Base-by-base conservation (phyloP, 1,140 invertebrate genomes). In the Ephestia elutella region DNA sequence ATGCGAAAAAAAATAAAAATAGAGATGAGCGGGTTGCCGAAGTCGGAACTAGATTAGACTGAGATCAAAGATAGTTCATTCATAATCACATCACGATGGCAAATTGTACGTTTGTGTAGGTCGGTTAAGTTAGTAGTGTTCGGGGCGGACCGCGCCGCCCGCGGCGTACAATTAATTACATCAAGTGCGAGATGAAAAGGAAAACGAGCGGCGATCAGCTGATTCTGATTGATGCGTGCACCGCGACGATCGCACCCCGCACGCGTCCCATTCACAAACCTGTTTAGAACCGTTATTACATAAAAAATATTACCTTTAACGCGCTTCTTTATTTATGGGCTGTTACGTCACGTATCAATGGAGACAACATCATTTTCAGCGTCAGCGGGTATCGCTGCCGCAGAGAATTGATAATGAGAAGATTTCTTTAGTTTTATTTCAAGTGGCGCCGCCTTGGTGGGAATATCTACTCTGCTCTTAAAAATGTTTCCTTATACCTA, bases 141-240 rank as follows among this genome's bases (percentile, higher is more conserved):
- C 9, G 48, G 53, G 38, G 38, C 38, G 38, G 38, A 44, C 32
- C 0, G 49, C 38, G 60, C 57, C 71, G 69, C 75, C 75, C 68
- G 72, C 63, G 65, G 79, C 74, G 66, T 63, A 51, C 71, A 61
- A 81, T 81, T 84, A 84, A 85, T 86, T 80, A 83, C 71, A 79
- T 68, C 62, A 74, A 78, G 69, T 75, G 71, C 67, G 70, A 76
- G 75, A 82, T 79, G 78, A 81, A 82, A 82, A 80, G 73, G 79
- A 77, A 81, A 75, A 73, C 67, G 65, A 20, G 64, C 58, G 59
- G 56, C 75, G 71, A 82, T 82, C 82, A 83, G 82, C 82, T 87
- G 81, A 82, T 86, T 67, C 63, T 68, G 75, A 74, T 75, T 72
- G 75, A 74, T 72, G 66, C 63, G 60, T 62, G 62, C 59, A 60